A percentile compares a stretch with the other conserved stretches of the same genome.
Conservation (phyloP, 2,888 invertebrate species). For the Drosophila kokeensis region DNA sequence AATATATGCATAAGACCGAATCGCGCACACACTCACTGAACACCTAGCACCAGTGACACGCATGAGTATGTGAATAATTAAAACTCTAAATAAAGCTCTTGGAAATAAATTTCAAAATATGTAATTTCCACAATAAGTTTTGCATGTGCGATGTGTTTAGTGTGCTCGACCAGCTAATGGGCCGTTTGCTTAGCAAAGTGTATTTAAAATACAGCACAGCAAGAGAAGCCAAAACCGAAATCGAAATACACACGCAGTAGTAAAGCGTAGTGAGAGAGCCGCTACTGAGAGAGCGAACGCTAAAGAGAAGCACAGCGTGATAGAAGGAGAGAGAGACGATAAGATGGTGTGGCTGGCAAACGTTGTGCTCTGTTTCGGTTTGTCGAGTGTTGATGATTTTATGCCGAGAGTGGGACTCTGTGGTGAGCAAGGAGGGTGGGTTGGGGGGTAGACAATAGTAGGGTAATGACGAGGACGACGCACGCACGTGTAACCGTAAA, state of each 20-base stretch:
- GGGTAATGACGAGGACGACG: conserved; percentile 57
- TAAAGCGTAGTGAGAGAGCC: conserved; percentile 33
- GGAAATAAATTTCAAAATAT: not conserved
- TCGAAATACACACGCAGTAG: conserved; percentile 57
- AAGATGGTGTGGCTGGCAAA: conserved; percentile 32
- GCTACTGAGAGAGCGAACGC: conserved; percentile 16
- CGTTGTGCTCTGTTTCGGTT: conserved; percentile 66
- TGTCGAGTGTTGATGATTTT: conserved; percentile 52
- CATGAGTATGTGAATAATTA: not conserved
- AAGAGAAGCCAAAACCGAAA: conserved; percentile 41
- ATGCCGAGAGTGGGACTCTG: conserved; percentile 14
- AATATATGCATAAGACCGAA: conserved; percentile 20
- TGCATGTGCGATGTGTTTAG: not conserved
- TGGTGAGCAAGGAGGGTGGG: not conserved
- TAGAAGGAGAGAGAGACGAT: conserved; percentile 17
- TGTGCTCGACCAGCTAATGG: conserved; percentile 16
- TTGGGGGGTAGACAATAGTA: conserved; percentile 5
- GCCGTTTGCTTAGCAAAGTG: conserved; percentile 16
- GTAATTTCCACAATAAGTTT: not conserved
- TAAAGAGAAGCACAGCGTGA: not conserved
- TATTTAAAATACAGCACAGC: conserved; percentile 31
- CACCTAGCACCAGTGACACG: not conserved
- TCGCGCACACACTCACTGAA: conserved; percentile 29
- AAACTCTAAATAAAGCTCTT: too few species aligned
- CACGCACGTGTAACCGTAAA: conserved; percentile 77